A percentile compares a stretch with the other conserved stretches of the same genome.
Evolutionary conservation across 2,888 invertebrate genomes (phyloP).

Genomic region (Gibbula magus): DNA sequence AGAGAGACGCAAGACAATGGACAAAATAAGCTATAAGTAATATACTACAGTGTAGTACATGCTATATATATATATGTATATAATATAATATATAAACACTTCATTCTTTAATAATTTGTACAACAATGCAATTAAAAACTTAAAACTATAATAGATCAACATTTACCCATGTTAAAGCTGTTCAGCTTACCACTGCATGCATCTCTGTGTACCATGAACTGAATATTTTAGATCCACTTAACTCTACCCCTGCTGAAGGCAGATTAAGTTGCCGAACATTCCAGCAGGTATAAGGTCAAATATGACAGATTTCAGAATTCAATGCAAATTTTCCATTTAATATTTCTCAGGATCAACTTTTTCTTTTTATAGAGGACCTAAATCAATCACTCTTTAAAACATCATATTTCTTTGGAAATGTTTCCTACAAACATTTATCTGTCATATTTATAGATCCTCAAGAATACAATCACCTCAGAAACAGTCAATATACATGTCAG

Average conservation of each 20-base stretch:
- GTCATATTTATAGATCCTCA: neutral
- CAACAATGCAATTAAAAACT: neutral
- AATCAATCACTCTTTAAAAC: neutral
- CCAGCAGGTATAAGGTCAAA: too few relatives aligned
- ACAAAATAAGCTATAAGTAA: neutral
- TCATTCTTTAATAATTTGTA: conserved; percentile 5
- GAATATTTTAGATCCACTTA: too few relatives aligned
- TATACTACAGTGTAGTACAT: neutral
- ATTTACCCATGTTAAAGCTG: neutral
- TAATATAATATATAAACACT: neutral
- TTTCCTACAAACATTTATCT: neutral
- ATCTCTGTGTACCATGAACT: too few relatives aligned
- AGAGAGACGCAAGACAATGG: neutral
- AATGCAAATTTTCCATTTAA: too few relatives aligned
- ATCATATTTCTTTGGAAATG: neutral
- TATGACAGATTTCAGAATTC: too few relatives aligned
- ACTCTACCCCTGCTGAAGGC: too few relatives aligned
- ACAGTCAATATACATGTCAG: conserved; percentile 11
- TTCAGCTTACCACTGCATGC: too few relatives aligned
- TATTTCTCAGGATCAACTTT: too few relatives aligned
- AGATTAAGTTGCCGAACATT: too few relatives aligned
- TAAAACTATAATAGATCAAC: neutral
- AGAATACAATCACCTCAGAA: neutral
- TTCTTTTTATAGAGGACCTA: too few relatives aligned
- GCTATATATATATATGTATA: neutral